phyloP scores from a whole-genome alignment of 2,113 vertebrate species.

The Serilophus lunatus region DNA sequence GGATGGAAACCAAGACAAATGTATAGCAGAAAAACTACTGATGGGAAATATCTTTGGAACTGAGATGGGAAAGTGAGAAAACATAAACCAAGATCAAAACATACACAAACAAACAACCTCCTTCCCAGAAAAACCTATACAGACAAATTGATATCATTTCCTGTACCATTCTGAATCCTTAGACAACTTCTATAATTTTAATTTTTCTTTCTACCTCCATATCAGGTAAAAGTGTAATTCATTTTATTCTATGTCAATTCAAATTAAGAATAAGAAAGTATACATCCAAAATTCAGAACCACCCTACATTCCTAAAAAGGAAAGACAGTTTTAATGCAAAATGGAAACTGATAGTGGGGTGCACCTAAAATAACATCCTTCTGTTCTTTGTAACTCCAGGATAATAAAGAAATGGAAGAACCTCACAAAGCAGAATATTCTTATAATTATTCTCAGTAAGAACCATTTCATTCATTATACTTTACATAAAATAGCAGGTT shows the following conservation, averaged over 20 bases:
- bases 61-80: background rate
- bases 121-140: rapidly evolving
- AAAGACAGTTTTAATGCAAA: background rate
- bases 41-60: background rate
- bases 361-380: background rate
- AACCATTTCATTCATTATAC: background rate
- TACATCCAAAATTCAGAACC: background rate
- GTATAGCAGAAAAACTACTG: background rate
- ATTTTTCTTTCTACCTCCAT: background rate
- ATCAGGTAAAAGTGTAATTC: background rate
- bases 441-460: background rate
- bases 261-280: background rate
- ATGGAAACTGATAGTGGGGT: background rate
- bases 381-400: background rate
- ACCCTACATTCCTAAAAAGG: background rate
- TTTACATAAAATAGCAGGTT: background rate
- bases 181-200: background rate
- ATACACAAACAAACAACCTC: background rate
- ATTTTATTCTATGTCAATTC: background rate
- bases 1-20: background rate
- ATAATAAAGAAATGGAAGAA: background rate
- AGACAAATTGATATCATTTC: background rate
- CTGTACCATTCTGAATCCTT: background rate
- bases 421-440: background rate
- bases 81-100: background rate